Conservation (phyloP, 1,140 invertebrate genomes). For the Lordiphosa clarofinis region DNA sequence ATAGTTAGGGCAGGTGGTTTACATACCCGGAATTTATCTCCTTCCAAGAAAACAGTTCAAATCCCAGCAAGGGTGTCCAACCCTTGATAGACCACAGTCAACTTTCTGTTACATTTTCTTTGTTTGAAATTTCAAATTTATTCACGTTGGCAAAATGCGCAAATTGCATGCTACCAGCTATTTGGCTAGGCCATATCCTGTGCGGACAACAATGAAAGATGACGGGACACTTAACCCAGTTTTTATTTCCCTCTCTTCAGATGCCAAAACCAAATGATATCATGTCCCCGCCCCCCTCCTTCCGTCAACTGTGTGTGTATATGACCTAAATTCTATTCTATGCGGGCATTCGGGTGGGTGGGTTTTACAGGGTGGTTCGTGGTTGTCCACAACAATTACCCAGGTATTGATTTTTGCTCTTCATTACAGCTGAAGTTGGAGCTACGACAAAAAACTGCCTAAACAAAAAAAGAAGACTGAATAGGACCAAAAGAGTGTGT, state of each 20-base stretch:
- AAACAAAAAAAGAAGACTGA: conserved; percentile 56
- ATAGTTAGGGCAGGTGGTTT: too few relatives aligned
- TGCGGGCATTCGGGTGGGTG: conserved; percentile 4
- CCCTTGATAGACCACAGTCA: neutral
- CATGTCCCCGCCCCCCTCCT: conserved; percentile 30
- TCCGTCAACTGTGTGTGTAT: conserved; percentile 2
- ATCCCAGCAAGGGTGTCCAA: too few relatives aligned
- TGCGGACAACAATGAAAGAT: conserved; percentile 37
- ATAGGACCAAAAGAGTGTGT: conserved; percentile 41
- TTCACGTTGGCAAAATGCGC: conserved; percentile 40
- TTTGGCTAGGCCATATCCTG: conserved; percentile 46
- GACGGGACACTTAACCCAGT: conserved; percentile 67
- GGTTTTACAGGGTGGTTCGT: neutral
- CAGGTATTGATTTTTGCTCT: conserved; percentile 64
- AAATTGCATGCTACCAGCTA: conserved; percentile 58
- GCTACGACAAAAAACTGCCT: conserved; percentile 54
- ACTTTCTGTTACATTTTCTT: neutral
- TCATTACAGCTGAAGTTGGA: conserved; percentile 48
- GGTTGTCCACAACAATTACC: conserved; percentile 50
- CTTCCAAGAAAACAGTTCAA: too few relatives aligned
- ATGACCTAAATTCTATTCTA: conserved; percentile 52
- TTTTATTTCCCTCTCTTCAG: conserved; percentile 45
- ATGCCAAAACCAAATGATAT: conserved; percentile 57
- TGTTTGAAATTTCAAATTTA: conserved; percentile 15
- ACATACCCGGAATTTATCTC: too few relatives aligned